Evolutionary conservation across 2,888 invertebrate genomes (phyloP), one percentile per base, ranked within the genome.

Genomic region (Oxyteleia sp.): DNA sequence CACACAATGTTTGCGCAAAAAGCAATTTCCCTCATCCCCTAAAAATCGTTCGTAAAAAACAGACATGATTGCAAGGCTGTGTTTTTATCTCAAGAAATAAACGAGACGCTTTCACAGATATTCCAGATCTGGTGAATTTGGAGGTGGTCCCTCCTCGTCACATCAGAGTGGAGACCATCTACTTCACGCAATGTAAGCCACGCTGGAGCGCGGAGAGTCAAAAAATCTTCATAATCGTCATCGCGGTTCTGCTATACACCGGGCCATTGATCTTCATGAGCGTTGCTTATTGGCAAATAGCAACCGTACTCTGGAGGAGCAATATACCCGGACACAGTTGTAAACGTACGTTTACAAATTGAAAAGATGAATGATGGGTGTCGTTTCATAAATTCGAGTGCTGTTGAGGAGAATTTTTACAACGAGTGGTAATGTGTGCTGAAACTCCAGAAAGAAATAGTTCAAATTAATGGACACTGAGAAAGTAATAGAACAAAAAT

Each of bases 241-340:
- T 96, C 91, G 95, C 96, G 83, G 93, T 96, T 18, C 94, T 97
- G 68, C 95, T 98, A 47, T 98, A 98, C 94, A 95, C 96, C 83
- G 94, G 97, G 11, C 98, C 98, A 0, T 94, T 98, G 26, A 90
- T 96, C 3, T 95, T 98, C 92, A 98, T 98, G 96, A 96, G 96
- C 88, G 94, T 97, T 82, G 96, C 98, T 0, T 98, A 98, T 93
- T 96, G 95, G 90, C 97, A 97, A 93, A 98, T 98, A 75, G 96
- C 97, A 63, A 93, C 95, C 41, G 97, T 98, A 1, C 94, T 98
- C 13, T 97, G 98, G 97, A 95, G 95, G 83, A 96, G 96, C 0
- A 96, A 96, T 90, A 96, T 96, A 74, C 97, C 96, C 0, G 97
- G 97, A 2, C 96, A 96, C 88, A 91, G 87, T 55, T 74, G 92